These are phyloP conservation scores for Trissonchulus latispiculum DNA, from an alignment of 2,888 invertebrate genomes.

Conservation along the genomic window DNA sequence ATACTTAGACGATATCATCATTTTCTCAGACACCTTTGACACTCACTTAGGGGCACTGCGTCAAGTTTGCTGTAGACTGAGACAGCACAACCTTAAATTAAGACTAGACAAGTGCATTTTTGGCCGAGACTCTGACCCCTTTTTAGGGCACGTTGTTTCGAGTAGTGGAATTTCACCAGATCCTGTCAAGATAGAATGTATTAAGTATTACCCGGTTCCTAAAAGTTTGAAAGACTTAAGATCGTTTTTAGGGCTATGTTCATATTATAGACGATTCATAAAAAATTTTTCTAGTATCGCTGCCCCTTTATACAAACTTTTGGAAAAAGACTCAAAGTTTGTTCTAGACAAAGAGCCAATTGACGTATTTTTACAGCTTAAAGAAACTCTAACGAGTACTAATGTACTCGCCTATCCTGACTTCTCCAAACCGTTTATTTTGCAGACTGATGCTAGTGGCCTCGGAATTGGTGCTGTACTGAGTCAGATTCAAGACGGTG, in stretches of 20 bases:
- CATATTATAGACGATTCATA: not conserved
- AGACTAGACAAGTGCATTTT: not conserved
- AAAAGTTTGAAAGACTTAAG: not conserved
- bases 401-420: conserved; percentile 30
- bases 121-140: not conserved
- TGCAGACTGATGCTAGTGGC: conserved; percentile 32
- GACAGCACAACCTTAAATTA: conserved; percentile 3
- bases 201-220: not conserved
- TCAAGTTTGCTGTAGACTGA: too few species aligned
- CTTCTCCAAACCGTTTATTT: conserved; percentile 24
- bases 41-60: too few species aligned
- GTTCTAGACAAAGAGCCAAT: not conserved
- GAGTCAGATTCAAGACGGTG: conserved; percentile 26
- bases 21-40: too few species aligned
- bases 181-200: not conserved
- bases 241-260: not conserved
- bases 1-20: too few species aligned
- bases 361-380: conserved; percentile 25
- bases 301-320: not conserved
- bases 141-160: not conserved
- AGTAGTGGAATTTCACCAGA: not conserved
- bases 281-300: not conserved
- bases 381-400: conserved; percentile 12
- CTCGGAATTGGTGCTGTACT: conserved; percentile 33
- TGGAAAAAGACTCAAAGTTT: not conserved